Evolutionary conservation across 2,888 invertebrate species (phyloP).

Genomic region (Rotaria magnacalcarata): DNA sequence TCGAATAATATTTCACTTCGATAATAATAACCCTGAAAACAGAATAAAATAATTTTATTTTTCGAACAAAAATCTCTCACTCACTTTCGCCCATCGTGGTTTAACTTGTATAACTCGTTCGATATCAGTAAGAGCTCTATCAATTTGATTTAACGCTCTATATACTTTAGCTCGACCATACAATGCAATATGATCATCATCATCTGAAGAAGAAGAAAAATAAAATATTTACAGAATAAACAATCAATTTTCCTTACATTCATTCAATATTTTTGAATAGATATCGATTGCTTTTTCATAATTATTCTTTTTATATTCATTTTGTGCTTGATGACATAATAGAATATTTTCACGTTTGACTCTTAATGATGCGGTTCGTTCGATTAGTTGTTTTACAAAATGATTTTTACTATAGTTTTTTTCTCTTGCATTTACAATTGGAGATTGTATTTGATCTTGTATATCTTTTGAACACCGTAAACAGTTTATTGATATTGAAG

Average conservation of each 20-base stretch:
- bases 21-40: background rate
- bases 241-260: background rate
- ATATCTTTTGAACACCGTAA: background rate
- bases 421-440: background rate
- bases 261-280: background rate
- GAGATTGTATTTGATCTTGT: background rate
- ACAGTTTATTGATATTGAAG: background rate
- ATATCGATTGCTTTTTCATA: background rate
- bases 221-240: background rate
- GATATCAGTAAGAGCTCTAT: background rate
- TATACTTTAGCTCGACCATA: background rate
- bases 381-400: background rate
- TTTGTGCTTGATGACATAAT: background rate
- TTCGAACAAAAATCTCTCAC: background rate
- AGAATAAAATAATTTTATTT: background rate
- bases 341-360: background rate
- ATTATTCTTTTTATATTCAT: background rate
- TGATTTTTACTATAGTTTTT: background rate
- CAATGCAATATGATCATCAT: background rate
- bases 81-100: constrained; percentile 7
- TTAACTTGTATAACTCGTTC: background rate
- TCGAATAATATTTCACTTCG: constrained; percentile 3
- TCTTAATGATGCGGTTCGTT: background rate
- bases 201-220: background rate
- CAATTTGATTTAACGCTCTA: background rate